Evolutionary conservation across 2,888 invertebrate genomes (phyloP), one percentile per base, ranked within the genome.

Genomic region (Lottia gigantea): DNA sequence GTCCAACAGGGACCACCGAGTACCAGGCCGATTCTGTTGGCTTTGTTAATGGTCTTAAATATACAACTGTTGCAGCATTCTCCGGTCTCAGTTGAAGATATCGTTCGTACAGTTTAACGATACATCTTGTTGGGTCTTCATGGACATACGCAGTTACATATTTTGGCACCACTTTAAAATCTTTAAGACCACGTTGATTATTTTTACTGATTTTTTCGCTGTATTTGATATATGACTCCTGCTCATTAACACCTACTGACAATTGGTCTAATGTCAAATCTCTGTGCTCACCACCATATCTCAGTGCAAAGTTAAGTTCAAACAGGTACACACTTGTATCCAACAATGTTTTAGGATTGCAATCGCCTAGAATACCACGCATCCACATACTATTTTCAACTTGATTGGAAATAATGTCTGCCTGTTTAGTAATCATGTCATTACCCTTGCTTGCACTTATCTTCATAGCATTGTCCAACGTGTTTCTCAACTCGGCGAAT

Each of bases 381-480:
- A 12, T 7, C 62, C 62, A 62, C 26, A 62, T 25, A 12, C 7
- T 23, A 25, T 62, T 26, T 26, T 62, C 62, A 14, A 14, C 14
- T 16, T 62, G 14, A 23, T 14, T 14, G n/a, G 25, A 25, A 26
- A 62, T 62, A 7, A 62, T 16, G 16, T 26, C 26, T 14, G 62
- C 62, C n/a, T 62, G 62, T 62, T 26, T 23, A 8, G 62, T 23
- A 12, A 25, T 12, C 12, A 62, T 16, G 7, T 16, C 62, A 62
- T 25, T 23, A 2, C 62, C 62, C n/a, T 62, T 62, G 12, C 23
- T 26, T 12, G 14, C 26, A 26, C 62, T 16, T 16, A 25, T 62
- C n/a, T 62, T 62, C 62, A 62, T 62, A 25, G 15, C 11, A 16
- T 62, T 62, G 26, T 62, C 62, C 15, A 62, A n/a, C 7, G 62